A percentile compares a stretch with the other conserved stretches of the same genome.
Evolutionary conservation across 2,113 vertebrate genomes (phyloP).

Genomic region (Ictidomys tridecemlineatus): DNA sequence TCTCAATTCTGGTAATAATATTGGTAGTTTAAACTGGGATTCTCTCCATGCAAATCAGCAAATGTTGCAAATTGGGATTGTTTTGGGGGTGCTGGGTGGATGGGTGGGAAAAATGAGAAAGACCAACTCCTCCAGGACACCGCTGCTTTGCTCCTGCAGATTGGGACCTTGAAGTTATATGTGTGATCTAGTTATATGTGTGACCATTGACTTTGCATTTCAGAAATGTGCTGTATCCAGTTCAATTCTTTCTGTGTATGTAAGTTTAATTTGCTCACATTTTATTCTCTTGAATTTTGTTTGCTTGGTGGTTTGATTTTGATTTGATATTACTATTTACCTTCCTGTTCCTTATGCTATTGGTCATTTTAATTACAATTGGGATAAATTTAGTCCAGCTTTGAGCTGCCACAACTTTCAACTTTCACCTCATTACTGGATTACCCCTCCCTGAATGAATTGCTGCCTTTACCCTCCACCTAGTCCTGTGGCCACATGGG

Average conservation of each 20-base stretch:
- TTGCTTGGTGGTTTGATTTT: background rate
- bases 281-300: background rate
- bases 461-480: background rate
- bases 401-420: background rate
- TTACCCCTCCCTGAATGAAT: background rate
- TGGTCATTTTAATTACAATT: background rate
- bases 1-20: background rate
- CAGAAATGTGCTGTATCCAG: constrained; percentile 25
- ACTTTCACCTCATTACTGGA: background rate
- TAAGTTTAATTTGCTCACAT: constrained; percentile 35
- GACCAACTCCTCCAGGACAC: background rate
- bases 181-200: background rate
- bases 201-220: constrained; percentile 12
- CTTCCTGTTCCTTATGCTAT: constrained; percentile 11
- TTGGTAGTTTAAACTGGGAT: background rate
- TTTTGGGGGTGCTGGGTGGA: background rate
- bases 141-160: background rate
- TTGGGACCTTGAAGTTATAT: background rate
- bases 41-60: background rate
- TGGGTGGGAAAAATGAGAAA: background rate
- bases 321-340: background rate
- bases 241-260: background rate
- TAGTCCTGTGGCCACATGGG: background rate
- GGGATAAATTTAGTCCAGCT: background rate
- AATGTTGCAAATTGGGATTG: background rate